Evolutionary conservation across 2,113 vertebrate genomes (phyloP).

Genomic region (Albula glossodonta): DNA sequence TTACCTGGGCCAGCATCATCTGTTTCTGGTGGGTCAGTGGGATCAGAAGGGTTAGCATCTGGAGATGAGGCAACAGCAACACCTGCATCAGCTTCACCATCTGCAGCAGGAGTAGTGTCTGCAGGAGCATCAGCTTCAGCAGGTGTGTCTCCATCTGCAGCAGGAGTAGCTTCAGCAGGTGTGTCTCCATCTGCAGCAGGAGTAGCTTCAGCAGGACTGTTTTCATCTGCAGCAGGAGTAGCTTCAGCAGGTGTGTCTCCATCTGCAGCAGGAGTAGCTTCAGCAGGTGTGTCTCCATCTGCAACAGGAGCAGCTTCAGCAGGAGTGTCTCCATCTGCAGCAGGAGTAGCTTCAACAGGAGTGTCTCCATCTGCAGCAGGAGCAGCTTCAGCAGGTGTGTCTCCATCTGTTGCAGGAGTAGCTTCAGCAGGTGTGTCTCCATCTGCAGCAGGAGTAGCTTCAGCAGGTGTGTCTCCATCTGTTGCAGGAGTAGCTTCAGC

Average conservation of each 20-base stretch:
- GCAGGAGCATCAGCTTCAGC: slow-evolving; percentile 30
- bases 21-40: slow-evolving; percentile 33
- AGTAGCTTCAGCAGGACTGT: neutral
- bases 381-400: neutral
- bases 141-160: slow-evolving; percentile 30
- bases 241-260: neutral
- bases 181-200: neutral
- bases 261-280: neutral
- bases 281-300: neutral
- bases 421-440: neutral
- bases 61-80: slow-evolving; percentile 19
- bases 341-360: neutral
- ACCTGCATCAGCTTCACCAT: slow-evolving; percentile 12
- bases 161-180: neutral
- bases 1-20: slow-evolving; percentile 12
- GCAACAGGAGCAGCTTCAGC: neutral
- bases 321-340: neutral
- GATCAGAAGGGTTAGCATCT: neutral
- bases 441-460: neutral
- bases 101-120: slow-evolving; percentile 25
- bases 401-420: neutral
- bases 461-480: neutral
- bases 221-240: neutral
- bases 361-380: slow-evolving; percentile 3
- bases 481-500: neutral